Percentiles rank a stretch among this genome's conserved stretches.
Evolutionary conservation across 2,888 invertebrate genomes (phyloP).

Genomic region (Alloplasta piceator): DNA sequence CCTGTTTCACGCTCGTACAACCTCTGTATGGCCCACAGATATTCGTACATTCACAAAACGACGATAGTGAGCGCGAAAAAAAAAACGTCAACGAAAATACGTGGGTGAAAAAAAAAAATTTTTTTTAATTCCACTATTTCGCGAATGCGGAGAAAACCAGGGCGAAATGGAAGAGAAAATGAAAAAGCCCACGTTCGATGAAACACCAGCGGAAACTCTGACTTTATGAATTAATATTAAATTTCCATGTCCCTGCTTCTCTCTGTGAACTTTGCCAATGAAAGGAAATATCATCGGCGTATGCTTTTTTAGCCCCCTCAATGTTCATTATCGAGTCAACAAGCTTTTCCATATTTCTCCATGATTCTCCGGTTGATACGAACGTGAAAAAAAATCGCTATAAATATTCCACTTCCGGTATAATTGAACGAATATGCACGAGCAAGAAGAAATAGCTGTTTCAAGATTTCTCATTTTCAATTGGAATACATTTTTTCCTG

Average conservation of each 20-base stretch:
- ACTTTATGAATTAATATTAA: constrained; percentile 29
- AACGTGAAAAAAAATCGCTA: background rate
- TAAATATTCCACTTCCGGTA: background rate
- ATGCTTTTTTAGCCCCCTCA: constrained; percentile 25
- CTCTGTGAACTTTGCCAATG: constrained; percentile 36
- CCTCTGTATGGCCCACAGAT: no score
- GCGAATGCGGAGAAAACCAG: constrained; percentile 5
- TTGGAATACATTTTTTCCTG: no score
- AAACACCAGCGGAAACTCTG: constrained; percentile 14
- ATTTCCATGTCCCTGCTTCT: background rate
- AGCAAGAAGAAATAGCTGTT: background rate
- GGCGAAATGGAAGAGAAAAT: background rate
- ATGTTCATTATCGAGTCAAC: constrained; percentile 2
- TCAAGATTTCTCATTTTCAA: no score
- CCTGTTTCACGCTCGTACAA: constrained; percentile 18
- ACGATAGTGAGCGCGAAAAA: background rate
- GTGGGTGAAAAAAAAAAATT: background rate
- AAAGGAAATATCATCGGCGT: constrained; percentile 20
- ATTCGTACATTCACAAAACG: background rate
- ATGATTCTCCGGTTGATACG: background rate
- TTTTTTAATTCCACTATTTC: background rate
- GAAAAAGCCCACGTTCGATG: constrained; percentile 7
- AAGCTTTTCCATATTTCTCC: constrained; percentile 1
- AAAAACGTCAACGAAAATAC: constrained; percentile 1
- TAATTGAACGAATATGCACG: background rate